Conservation (phyloP, 2,113 vertebrate species). For the Syrrhaptes paradoxus region DNA sequence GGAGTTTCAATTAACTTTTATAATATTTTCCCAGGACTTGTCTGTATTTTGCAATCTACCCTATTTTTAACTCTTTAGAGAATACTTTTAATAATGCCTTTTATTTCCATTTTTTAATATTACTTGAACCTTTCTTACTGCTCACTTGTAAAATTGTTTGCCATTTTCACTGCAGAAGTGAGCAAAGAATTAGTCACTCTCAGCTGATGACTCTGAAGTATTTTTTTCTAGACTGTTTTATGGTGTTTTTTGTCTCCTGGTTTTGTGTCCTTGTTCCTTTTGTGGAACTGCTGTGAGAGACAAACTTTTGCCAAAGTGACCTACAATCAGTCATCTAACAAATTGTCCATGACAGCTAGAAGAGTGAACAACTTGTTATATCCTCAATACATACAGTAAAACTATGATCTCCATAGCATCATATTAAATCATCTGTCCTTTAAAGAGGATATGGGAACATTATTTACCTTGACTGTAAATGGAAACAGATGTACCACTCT, state of each 20-base stretch:
- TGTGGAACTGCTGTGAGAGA: not conserved
- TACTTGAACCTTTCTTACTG: not conserved
- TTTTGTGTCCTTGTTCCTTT: not conserved
- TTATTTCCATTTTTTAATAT: not conserved
- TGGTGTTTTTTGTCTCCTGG: not conserved
- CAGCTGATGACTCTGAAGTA: not conserved
- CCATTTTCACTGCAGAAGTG: not conserved
- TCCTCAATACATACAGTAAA: accelerated
- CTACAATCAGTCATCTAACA: accelerated
- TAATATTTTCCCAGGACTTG: not conserved
- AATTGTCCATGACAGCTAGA: not conserved
- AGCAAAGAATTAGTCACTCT: not conserved
- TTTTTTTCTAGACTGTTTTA: not conserved
- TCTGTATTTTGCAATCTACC: not conserved
- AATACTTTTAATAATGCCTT: not conserved
- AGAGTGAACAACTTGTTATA: not conserved
- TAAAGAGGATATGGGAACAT: not conserved
- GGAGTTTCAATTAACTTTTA: not conserved
- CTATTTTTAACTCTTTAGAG: not conserved
- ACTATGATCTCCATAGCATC: not conserved
- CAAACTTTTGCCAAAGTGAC: not conserved
- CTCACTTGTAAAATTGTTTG: not conserved
- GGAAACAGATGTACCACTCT: not conserved
- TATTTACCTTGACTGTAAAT: not conserved
- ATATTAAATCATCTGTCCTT: not conserved